Base-by-base conservation (phyloP, 2,797 vertebrate genomes). In the Onychomys leucogaster region DNA sequence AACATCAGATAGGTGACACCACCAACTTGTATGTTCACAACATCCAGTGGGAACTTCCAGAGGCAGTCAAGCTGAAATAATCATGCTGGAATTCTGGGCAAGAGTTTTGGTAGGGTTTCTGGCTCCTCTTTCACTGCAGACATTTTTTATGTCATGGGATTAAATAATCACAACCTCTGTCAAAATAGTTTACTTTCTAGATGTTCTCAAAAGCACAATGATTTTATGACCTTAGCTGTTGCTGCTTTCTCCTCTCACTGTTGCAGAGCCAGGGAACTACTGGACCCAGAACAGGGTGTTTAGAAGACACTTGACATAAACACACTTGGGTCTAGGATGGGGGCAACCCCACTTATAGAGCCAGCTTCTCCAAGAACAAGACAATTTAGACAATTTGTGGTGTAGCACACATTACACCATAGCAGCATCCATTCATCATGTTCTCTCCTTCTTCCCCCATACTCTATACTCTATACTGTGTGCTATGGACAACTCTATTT, bases 111-210 rank as follows among this genome's bases (percentile, higher is more conserved):
- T 9, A 12, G 61, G 49, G 63, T 61, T 65, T 65, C 82, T 32
- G 61, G 29, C 43, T 85, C 67, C 61, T 49, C 63, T 85, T 85
- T 85, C 43, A 67, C 61, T 34, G 61, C 61, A 67, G 41, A 19
- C 83, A 85, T 49, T 67, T 84, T 84, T 84, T 63, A 85, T 67
- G 83, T 85, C 83, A 52, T 16, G 43, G 83, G 83, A 85, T 67
- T 85, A 85, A 67, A 85, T 85, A 85, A 85, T 85, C 83, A 85
- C 83, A 85, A 85, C 63, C 32, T 67, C 83, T 85, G 83, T 85
- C 83, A 85, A 52, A 85, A 85, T 85, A 49, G 83, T 85, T 85
- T 85, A 85, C 83, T 85, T 85, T 67, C 83, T 67, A n/a, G 32
- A 34, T 34, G 46, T 67, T 52, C 83, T 85, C 83, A 85, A 85